A percentile compares a stretch with the other conserved stretches of the same genome.
phyloP scores from a whole-genome alignment of 2,113 vertebrate species.

The Tor tambroides region DNA sequence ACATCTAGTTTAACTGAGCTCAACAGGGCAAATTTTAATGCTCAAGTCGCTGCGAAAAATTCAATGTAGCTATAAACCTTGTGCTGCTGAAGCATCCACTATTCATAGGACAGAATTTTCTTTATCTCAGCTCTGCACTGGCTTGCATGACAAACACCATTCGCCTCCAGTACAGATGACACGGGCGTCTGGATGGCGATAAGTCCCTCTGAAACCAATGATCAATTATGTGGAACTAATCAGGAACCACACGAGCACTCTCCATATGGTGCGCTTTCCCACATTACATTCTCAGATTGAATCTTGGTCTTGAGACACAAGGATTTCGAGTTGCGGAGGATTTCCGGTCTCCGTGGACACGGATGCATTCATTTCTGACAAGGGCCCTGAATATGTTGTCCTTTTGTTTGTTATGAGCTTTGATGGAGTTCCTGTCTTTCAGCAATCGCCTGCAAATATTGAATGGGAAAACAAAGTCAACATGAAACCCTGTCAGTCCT shows the following conservation, averaged over 20 bases:
- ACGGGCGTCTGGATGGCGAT: constrained; percentile 18
- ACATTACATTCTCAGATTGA: constrained; percentile 18
- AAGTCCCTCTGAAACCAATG: constrained; percentile 42
- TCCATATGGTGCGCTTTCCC: background rate
- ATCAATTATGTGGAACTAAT: constrained; percentile 41
- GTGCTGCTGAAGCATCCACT: constrained; percentile 5
- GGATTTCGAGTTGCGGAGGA: background rate
- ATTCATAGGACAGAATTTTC: constrained; percentile 9
- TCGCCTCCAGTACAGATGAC: constrained; percentile 30
- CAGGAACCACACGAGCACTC: constrained; percentile 19
- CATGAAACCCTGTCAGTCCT: constrained; percentile 9
- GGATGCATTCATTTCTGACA: background rate
- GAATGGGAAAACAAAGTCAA: constrained; percentile 18
- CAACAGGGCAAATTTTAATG: constrained; percentile 27
- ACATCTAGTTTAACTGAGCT: constrained; percentile 5
- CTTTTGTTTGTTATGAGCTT: constrained; percentile 23
- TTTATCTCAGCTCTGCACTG: constrained; percentile 36
- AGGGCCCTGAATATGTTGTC: background rate
- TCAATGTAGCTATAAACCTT: constrained; percentile 10
- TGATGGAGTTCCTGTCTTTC: background rate
- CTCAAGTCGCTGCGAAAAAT: background rate
- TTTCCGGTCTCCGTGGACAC: background rate
- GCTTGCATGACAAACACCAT: constrained; percentile 28
- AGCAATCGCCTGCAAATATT: background rate
- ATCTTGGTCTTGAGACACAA: constrained; percentile 16